Conservation (phyloP, 2,888 invertebrate genomes). For the Temnothorax unifasciatus region DNA sequence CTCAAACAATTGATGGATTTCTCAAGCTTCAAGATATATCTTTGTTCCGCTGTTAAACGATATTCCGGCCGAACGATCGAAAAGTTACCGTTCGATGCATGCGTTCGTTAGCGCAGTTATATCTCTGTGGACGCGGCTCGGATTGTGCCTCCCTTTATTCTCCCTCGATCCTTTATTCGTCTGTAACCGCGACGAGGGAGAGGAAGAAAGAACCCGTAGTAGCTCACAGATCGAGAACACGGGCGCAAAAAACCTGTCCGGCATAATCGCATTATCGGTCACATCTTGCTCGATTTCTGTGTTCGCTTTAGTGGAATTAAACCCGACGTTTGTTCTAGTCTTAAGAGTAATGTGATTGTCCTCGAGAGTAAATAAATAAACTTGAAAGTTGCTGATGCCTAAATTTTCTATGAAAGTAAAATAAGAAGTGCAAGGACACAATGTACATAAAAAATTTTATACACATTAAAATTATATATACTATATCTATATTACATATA, state of each 20-base stretch:
- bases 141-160: slow-evolving; percentile 37
- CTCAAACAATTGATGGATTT: background rate
- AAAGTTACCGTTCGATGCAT: slow-evolving; percentile 7
- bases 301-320: slow-evolving; percentile 66
- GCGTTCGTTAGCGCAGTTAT: slow-evolving; percentile 47
- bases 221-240: slow-evolving; percentile 69
- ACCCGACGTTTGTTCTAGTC: slow-evolving; percentile 19
- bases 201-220: slow-evolving; percentile 19
- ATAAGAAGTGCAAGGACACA: background rate
- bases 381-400: background rate
- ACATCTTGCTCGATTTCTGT: slow-evolving; percentile 81
- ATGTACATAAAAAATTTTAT: background rate
- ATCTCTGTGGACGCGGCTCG: slow-evolving; percentile 35
- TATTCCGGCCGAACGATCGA: background rate
- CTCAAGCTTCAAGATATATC: background rate
- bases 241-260: slow-evolving; percentile 81
- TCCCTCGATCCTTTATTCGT: slow-evolving; percentile 46
- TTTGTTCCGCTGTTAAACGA: background rate
- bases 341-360: slow-evolving; percentile 44
- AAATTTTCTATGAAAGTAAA: background rate
- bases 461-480: background rate
- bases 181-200: slow-evolving; percentile 55
- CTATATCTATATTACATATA: background rate
- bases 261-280: slow-evolving; percentile 84
- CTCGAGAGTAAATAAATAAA: slow-evolving; percentile 10